Evolutionary conservation across 2,888 invertebrate species (phyloP).

Genomic region (Cenopis cana): DNA sequence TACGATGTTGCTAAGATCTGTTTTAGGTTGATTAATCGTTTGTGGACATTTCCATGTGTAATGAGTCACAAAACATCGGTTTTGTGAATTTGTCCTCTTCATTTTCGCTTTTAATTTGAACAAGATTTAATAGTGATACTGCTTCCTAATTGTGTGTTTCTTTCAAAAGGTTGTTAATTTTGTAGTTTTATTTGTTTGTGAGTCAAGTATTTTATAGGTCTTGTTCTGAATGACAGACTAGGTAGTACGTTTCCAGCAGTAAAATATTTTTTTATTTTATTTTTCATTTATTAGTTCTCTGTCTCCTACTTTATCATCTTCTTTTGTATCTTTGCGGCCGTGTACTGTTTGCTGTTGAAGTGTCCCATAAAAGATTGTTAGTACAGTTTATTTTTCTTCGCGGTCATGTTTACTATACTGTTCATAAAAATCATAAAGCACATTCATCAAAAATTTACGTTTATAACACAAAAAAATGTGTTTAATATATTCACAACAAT

Average conservation of each 20-base stretch:
- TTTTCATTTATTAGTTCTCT: too few species aligned
- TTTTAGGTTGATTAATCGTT: constrained; percentile 42
- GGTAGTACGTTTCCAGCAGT: neutral
- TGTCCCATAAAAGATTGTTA: too few species aligned
- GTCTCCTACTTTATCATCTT: too few species aligned
- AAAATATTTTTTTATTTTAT: neutral
- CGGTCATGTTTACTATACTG: too few species aligned
- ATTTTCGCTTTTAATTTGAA: constrained; percentile 10
- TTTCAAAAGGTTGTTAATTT: neutral
- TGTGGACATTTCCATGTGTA: constrained; percentile 49
- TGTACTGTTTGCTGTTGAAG: too few species aligned
- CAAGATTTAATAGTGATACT: constrained; percentile 5
- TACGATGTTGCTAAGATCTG: constrained; percentile 39
- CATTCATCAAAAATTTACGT: too few species aligned
- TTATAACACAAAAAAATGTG: too few species aligned
- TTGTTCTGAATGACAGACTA: neutral
- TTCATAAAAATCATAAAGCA: too few species aligned
- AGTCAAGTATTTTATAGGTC: neutral
- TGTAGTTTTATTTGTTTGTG: neutral
- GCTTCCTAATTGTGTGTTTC: neutral
- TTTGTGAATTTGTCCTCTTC: constrained; percentile 59
- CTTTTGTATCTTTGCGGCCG: too few species aligned
- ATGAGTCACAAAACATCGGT: constrained; percentile 64
- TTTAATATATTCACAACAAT: too few species aligned
- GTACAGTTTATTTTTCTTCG: too few species aligned